A percentile compares a stretch with the other conserved stretches of the same genome.
These are phyloP conservation scores for Xestia c-nigrum DNA, from an alignment of 2,888 invertebrate genomes.

Conservation along the genomic window DNA sequence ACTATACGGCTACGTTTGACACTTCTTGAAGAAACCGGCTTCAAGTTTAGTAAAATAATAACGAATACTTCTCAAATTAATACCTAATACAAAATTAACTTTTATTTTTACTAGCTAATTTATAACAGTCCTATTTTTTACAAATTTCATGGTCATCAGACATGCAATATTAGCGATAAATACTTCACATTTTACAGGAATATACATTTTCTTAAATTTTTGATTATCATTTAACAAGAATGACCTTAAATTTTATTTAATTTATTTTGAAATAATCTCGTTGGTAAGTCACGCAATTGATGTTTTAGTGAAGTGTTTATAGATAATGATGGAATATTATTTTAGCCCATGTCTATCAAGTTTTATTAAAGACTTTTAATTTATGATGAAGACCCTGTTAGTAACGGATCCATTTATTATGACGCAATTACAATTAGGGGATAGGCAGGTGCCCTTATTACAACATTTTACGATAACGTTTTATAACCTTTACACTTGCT, in stretches of 20 bases:
- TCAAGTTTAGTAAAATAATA: conserved; percentile 3
- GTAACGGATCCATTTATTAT: conserved; percentile 47
- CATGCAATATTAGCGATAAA: conserved; percentile 49
- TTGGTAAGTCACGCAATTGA: conserved; percentile 23
- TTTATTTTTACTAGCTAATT: conserved; percentile 1
- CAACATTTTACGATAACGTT: not conserved
- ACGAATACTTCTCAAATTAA: conserved; percentile 6
- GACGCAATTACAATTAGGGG: conserved; percentile 39
- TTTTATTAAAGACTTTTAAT: conserved; percentile 33
- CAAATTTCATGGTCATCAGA: conserved; percentile 5
- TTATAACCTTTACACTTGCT: not conserved
- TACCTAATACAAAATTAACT: not conserved
- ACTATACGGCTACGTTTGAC: not conserved
- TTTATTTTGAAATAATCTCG: conserved; percentile 19
- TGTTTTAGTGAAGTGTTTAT: conserved; percentile 20
- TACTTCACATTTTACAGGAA: conserved; percentile 20
- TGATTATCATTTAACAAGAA: conserved; percentile 43
- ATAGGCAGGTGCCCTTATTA: conserved; percentile 40
- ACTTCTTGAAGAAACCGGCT: not conserved
- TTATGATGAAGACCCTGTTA: conserved; percentile 31
- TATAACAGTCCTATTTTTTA: conserved; percentile 1
- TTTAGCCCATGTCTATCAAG: conserved; percentile 28
- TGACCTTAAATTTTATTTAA: conserved; percentile 38
- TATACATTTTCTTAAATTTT: conserved; percentile 30
- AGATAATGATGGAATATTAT: conserved; percentile 32